Evolutionary conservation across 2,888 invertebrate species (phyloP).

Genomic region (Polydrusus pterygomalis): DNA sequence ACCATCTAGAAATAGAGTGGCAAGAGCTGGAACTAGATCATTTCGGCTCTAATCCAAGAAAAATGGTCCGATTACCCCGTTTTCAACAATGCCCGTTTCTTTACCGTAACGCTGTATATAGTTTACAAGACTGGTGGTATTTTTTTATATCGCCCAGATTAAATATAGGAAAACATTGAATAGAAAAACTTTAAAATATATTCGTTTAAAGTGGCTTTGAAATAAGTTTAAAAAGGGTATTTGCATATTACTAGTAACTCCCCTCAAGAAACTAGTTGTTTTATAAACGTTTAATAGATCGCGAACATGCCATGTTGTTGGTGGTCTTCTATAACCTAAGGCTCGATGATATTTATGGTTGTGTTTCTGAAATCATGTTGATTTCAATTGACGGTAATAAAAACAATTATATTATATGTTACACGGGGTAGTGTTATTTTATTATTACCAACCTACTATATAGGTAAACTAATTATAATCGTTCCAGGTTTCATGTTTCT

Average conservation of each 20-base stretch:
- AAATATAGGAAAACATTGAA: background rate
- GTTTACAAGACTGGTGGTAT: background rate
- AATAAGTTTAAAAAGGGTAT: conserved; percentile 3
- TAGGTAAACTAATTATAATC: too few species aligned
- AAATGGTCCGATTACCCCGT: too few species aligned
- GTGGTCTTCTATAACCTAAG: conserved; percentile 13
- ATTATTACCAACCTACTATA: too few species aligned
- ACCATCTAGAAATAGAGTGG: too few species aligned
- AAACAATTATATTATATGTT: background rate
- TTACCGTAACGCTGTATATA: too few species aligned
- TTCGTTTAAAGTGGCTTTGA: conserved; percentile 1
- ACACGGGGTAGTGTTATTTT: background rate
- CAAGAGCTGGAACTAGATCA: too few species aligned
- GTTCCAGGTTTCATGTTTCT: too few species aligned
- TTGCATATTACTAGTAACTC: conserved; percentile 21
- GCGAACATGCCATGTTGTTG: conserved; percentile 23
- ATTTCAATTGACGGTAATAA: conserved; percentile 4
- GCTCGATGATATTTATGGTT: conserved; percentile 6
- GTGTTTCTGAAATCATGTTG: background rate
- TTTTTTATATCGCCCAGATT: background rate
- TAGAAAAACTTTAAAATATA: conserved; percentile 18
- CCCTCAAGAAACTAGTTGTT: conserved; percentile 23
- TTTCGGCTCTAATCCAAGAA: too few species aligned
- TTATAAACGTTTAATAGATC: conserved; percentile 21
- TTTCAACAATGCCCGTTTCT: too few species aligned